Conservation (phyloP, 2,113 vertebrate species). For the Engystomops pustulosus region DNA sequence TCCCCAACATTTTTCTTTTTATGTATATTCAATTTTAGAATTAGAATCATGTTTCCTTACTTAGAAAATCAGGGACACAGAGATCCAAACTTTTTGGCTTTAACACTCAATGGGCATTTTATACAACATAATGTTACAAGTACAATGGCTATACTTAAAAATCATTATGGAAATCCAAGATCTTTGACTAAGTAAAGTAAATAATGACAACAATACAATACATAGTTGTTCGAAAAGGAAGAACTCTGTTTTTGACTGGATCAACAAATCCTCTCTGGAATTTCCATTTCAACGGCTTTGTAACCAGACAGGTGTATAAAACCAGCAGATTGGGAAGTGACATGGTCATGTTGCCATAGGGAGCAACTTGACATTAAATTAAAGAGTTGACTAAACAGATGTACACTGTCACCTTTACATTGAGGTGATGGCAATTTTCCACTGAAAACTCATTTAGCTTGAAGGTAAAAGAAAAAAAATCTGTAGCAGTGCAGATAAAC, state of each 20-base stretch:
- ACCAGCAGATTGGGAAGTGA: conserved; percentile 24
- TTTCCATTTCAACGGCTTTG: conserved; percentile 17
- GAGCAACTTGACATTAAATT: conserved; percentile 27
- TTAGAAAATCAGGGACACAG: too few species aligned
- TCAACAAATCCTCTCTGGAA: neutral
- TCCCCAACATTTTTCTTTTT: too few species aligned
- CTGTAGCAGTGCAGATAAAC: conserved; percentile 34
- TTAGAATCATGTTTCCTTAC: too few species aligned
- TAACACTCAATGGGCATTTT: too few species aligned
- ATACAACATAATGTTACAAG: too few species aligned
- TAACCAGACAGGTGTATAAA: conserved; percentile 25
- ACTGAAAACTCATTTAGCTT: conserved; percentile 48
- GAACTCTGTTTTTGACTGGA: neutral
- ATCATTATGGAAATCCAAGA: too few species aligned
- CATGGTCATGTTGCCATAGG: conserved; percentile 42
- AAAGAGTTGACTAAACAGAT: conserved; percentile 45
- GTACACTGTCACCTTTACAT: conserved; percentile 51
- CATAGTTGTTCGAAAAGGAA: neutral
- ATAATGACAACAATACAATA: neutral
- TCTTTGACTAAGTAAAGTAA: too few species aligned
- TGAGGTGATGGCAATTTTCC: conserved; percentile 34
- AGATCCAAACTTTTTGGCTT: too few species aligned
- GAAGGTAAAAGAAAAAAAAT: conserved; percentile 3
- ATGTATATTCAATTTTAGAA: too few species aligned
- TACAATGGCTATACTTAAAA: too few species aligned